A percentile compares a stretch with the other conserved stretches of the same genome.
phyloP scores from a whole-genome alignment of 2,797 vertebrate genomes.

The Anguilla anguilla region DNA sequence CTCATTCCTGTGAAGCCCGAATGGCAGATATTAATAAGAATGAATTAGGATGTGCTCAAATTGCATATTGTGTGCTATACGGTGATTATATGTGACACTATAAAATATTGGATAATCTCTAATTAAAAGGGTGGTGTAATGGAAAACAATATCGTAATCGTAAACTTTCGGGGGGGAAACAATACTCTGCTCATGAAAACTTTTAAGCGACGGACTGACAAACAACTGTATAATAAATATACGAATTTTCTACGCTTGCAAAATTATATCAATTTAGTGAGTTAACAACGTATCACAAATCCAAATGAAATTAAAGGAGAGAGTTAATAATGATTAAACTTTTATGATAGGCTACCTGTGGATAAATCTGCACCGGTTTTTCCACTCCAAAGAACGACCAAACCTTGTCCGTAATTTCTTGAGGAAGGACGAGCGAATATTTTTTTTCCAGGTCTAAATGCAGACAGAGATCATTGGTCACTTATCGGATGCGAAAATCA shows the following conservation, averaged over 20 bases:
- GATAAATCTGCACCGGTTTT: background rate
- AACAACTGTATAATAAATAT: background rate
- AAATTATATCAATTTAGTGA: background rate
- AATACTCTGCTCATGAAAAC: background rate
- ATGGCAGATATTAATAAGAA: background rate
- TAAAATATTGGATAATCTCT: background rate
- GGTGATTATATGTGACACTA: background rate
- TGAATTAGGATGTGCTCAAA: background rate
- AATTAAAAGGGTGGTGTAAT: background rate
- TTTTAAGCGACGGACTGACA: background rate
- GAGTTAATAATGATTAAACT: background rate
- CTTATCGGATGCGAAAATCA: background rate
- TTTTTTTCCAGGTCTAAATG: background rate
- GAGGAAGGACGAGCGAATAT: background rate
- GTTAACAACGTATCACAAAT: background rate
- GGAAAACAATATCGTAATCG: background rate
- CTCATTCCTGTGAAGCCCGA: constrained; percentile 34
- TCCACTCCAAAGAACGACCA: background rate
- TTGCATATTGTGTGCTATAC: background rate
- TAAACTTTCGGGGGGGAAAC: background rate
- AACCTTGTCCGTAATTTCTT: background rate
- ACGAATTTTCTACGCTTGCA: background rate
- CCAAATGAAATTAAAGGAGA: background rate
- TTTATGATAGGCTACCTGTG: background rate
- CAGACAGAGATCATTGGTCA: background rate